Base-by-base conservation (phyloP, 1,140 invertebrate genomes). In the Carcinoscorpius rotundicauda region DNA sequence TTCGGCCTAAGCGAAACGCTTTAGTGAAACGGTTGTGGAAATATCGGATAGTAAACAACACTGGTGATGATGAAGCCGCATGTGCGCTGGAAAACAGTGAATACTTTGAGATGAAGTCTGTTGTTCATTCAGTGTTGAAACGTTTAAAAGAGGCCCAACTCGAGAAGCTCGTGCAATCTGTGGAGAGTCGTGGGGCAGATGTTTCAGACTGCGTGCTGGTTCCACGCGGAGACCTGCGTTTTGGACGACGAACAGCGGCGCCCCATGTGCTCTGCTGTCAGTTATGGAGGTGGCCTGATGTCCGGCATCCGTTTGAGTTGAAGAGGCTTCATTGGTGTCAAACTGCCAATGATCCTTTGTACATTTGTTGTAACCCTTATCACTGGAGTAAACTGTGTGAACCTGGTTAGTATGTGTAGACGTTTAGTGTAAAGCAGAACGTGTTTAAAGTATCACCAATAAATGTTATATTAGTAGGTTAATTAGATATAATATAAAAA, bases 201-300 rank as follows among this genome's bases (percentile, higher is more conserved):
- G 68, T 79, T 52, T 76, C 81, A 56, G 75, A 80, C 58, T 88
- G 87, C 77, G 82, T 88, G n/a, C 76, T 85, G 52, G 76, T 87
- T 53, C 78, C 80, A 9, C 78, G 79, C 56, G 76, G 74, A 49
- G 74, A 75, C n/a, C 64, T 75, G 64, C 62, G 69, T 5, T 61
- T 75, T n/a, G 74, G 73, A 64, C 65, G 72, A 68, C 66, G 68
- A 51, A 64, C 62, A n/a, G n/a, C 59, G 4, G n/a, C 9, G 71
- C 93, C 93, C 65, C 93, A 98, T 82, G 92, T 97, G 61, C 90
- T 94, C 72, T 93, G 93, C 75, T 96, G 93, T 78, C 85, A 91
- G 68, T 79, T 98, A 73, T 98, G 93, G 93, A 87, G 95, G 67
- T 98, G 93, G 92, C 94, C 94, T 53, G 93, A 97, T 79, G 80